Percentiles rank a stretch among this genome's conserved stretches.
phyloP scores from a whole-genome alignment of 2,113 vertebrate genomes.

The Crypturellus undulatus region DNA sequence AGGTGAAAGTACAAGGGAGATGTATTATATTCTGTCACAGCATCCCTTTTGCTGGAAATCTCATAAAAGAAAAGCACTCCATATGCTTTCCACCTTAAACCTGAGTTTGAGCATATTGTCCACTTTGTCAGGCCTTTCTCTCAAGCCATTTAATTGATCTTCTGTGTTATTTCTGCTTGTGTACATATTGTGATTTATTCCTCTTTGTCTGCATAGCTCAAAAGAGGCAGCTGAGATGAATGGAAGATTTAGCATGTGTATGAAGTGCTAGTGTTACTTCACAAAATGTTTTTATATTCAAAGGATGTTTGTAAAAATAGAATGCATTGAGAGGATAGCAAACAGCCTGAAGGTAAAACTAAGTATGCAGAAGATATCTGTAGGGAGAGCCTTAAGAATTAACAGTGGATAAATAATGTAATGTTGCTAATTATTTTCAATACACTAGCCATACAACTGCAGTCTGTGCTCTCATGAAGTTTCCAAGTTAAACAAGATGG shows the following conservation, averaged over 20 bases:
- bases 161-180: neutral
- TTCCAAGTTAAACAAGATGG: neutral
- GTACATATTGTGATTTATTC: neutral
- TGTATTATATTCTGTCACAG: conserved; percentile 63
- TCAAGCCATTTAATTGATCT: neutral
- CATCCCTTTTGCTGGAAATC: neutral
- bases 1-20: conserved; percentile 38
- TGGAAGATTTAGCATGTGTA: neutral
- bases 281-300: neutral
- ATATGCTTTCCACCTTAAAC: neutral
- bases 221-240: neutral
- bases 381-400: neutral
- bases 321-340: neutral
- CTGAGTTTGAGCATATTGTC: neutral
- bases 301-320: conserved; percentile 8
- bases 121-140: neutral
- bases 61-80: neutral
- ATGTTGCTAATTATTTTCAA: conserved; percentile 54
- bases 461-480: conserved; percentile 11
- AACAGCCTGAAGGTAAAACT: conserved; percentile 49
- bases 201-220: neutral
- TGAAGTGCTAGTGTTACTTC: neutral
- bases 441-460: neutral
- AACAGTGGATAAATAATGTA: conserved; percentile 4
- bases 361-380: conserved; percentile 28